A percentile compares a stretch with the other conserved stretches of the same genome.
Evolutionary conservation across 2,113 vertebrate species (phyloP).

Genomic region (Camarhynchus parvulus): DNA sequence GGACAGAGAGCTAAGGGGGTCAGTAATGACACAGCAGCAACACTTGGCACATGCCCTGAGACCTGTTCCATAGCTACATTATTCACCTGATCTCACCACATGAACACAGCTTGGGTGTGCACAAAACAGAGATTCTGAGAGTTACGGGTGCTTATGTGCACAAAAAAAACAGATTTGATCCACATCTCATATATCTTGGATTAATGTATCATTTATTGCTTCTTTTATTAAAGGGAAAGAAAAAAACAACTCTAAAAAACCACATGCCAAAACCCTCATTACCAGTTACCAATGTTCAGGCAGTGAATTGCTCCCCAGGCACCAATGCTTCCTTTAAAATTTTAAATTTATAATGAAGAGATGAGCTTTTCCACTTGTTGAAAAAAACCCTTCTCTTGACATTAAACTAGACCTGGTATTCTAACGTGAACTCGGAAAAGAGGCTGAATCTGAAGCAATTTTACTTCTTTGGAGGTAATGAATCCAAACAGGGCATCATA

Average conservation of each 20-base stretch:
- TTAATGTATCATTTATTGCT: not conserved
- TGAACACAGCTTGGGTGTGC: not conserved
- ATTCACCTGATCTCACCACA: not conserved
- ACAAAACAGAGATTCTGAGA: not conserved
- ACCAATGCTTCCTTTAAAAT: not conserved
- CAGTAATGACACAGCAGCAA: not conserved
- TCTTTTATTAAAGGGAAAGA: not conserved
- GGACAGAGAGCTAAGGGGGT: not conserved
- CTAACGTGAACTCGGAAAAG: not conserved
- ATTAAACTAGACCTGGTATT: not conserved
- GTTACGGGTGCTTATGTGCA: not conserved
- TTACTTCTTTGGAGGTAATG: not conserved
- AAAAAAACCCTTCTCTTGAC: not conserved
- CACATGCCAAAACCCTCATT: not conserved
- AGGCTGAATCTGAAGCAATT: not conserved
- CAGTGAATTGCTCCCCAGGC: not conserved
- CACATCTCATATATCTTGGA: not conserved
- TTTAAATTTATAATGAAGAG: not conserved
- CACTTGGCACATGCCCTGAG: not conserved
- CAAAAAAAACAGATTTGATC: not conserved
- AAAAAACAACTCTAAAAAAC: not conserved
- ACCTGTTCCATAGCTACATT: fast-evolving
- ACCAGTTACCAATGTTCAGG: not conserved
- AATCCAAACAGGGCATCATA: not conserved
- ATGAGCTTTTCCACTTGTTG: not conserved